These are phyloP conservation scores for Caenorhabditis sp. DNA, from an alignment of 2,888 invertebrate genomes.

Conservation along the genomic window DNA sequence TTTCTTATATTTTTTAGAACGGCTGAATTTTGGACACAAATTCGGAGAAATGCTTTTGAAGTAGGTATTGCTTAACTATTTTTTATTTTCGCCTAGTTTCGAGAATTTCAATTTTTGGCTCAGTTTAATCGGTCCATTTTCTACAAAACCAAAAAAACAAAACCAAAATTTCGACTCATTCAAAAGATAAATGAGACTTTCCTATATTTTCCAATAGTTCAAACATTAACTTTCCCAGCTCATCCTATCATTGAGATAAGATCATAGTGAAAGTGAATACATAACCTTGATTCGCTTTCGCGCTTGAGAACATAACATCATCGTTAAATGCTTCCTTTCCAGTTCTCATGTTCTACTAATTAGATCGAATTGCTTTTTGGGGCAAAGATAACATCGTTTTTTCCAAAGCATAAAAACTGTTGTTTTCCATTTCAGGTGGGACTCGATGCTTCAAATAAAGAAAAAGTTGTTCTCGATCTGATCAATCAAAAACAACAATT, in stretches of 20 bases:
- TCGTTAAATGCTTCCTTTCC: not conserved
- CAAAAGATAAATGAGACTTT: too few relatives aligned
- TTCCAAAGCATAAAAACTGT: too few relatives aligned
- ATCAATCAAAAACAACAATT: constrained; percentile 55
- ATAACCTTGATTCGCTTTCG: not conserved
- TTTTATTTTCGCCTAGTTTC: too few relatives aligned
- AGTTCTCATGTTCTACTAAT: not conserved
- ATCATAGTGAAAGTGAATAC: not conserved
- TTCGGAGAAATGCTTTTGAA: too few relatives aligned
- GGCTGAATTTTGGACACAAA: too few relatives aligned
- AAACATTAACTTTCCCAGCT: not conserved
- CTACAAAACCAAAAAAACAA: too few relatives aligned
- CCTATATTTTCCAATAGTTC: not conserved
- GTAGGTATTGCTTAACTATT: too few relatives aligned
- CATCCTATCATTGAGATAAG: not conserved
- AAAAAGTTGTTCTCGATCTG: constrained; percentile 65
- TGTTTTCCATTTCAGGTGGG: constrained; percentile 60
- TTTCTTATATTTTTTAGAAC: too few relatives aligned
- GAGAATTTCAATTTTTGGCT: too few relatives aligned
- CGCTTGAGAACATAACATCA: not conserved
- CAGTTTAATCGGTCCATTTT: too few relatives aligned
- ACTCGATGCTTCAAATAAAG: constrained; percentile 68
- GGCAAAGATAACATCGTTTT: not conserved
- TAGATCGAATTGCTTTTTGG: not conserved
- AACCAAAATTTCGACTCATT: too few relatives aligned